Conservation (phyloP, 2,888 invertebrate genomes). For the Yponomeuta malinellus region DNA sequence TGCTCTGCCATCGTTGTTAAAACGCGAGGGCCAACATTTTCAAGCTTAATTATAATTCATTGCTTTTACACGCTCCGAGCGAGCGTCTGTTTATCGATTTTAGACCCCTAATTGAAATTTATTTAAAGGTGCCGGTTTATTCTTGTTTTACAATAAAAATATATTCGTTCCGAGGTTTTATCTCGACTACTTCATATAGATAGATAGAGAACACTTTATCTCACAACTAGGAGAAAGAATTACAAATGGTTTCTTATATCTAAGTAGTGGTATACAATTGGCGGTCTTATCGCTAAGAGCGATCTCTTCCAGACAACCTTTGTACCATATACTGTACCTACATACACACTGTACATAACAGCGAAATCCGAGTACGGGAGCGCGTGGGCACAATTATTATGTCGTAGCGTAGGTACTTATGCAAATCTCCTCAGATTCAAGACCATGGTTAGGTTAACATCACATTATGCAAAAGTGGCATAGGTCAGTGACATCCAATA, state of each 20-base stretch:
- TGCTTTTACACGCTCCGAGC: conserved; percentile 44
- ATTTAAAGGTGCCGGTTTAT: not conserved
- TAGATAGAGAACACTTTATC: too few relatives aligned
- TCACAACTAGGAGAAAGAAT: too few relatives aligned
- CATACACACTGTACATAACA: too few relatives aligned
- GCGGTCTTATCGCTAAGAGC: too few relatives aligned
- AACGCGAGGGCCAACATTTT: conserved; percentile 40
- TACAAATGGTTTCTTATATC: too few relatives aligned
- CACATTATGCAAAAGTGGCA: not conserved
- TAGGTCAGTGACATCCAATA: not conserved
- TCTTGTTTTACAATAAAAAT: too few relatives aligned
- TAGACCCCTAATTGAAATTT: conserved; percentile 21
- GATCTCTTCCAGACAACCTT: too few relatives aligned
- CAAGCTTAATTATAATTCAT: conserved; percentile 64
- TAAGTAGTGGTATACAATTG: too few relatives aligned
- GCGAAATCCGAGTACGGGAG: not conserved
- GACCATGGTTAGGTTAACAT: not conserved
- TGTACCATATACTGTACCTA: too few relatives aligned
- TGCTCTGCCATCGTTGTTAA: conserved; percentile 63
- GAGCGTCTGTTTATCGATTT: conserved; percentile 37
- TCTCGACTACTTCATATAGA: too few relatives aligned
- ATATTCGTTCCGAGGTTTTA: too few relatives aligned
- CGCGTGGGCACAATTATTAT: not conserved
- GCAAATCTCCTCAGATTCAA: not conserved
- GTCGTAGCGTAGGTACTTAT: not conserved